Percentiles rank a stretch among this genome's conserved stretches.
Evolutionary conservation across 2,888 invertebrate genomes (phyloP).

Genomic region (Amblyjoppa proteus): DNA sequence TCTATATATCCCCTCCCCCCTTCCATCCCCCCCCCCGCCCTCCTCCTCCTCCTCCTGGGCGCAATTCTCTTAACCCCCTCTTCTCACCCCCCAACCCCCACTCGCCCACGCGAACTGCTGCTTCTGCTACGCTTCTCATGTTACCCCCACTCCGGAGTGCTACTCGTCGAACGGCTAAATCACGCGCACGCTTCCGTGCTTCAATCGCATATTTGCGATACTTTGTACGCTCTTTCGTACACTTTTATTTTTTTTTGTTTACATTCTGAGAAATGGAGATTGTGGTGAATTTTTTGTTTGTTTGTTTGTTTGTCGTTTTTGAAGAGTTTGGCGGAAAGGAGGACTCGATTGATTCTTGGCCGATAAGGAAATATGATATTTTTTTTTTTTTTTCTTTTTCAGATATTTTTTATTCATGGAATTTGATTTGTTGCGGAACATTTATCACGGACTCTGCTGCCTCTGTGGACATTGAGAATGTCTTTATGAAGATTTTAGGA

Average conservation of each 20-base stretch:
- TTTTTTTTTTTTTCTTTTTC: not conserved
- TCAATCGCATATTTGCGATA: slow-evolving; percentile 44
- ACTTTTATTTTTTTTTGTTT: not conserved
- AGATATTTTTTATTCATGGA: not conserved
- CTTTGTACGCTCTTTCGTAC: slow-evolving; percentile 1
- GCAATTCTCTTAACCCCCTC: slow-evolving; percentile 20
- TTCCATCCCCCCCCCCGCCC: slow-evolving; percentile 41
- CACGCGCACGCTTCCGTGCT: slow-evolving; percentile 51
- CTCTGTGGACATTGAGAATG: too few relatives aligned
- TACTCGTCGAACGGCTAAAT: slow-evolving; percentile 49
- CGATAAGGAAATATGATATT: too few relatives aligned
- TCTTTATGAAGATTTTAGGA: too few relatives aligned
- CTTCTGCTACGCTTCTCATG: slow-evolving; percentile 39
- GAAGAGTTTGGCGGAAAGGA: too few relatives aligned
- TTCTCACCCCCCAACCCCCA: slow-evolving; percentile 1
- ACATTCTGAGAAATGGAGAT: slow-evolving; percentile 4
- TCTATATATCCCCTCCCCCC: slow-evolving; percentile 58
- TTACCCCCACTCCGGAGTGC: slow-evolving; percentile 8
- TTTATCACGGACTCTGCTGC: too few relatives aligned
- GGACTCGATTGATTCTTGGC: too few relatives aligned
- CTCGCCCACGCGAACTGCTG: slow-evolving; percentile 26
- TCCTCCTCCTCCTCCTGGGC: slow-evolving; percentile 2
- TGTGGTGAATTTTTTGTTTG: too few relatives aligned
- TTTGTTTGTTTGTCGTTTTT: too few relatives aligned
- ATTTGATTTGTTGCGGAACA: not conserved